Evolutionary conservation across 2,888 invertebrate species (phyloP).

Genomic region (Dastarcus helophoroides): DNA sequence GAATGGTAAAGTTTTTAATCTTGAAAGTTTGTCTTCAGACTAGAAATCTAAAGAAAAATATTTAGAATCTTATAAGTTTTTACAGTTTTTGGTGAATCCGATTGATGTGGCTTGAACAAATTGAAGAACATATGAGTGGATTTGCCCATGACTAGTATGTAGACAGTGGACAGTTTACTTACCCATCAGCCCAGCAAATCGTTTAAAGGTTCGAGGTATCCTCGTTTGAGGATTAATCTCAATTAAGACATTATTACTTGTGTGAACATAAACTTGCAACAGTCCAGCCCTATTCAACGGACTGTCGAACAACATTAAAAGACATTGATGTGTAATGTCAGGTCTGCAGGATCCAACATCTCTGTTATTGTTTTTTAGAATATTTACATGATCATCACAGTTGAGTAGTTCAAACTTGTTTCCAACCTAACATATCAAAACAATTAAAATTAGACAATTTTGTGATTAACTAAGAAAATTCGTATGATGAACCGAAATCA

Average conservation of each 20-base stretch:
- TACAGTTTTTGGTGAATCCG: too few species aligned
- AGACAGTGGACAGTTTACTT: conserved; percentile 19
- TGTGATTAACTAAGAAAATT: neutral
- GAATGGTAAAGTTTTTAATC: too few species aligned
- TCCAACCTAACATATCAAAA: conserved; percentile 53
- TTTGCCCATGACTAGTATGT: too few species aligned
- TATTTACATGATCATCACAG: conserved; percentile 82
- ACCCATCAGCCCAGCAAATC: conserved; percentile 96
- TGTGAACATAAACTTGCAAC: conserved; percentile 89
- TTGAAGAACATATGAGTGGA: too few species aligned
- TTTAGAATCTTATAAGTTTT: too few species aligned
- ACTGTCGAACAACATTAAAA: conserved; percentile 95
- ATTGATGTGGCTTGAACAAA: too few species aligned
- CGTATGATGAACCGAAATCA: neutral
- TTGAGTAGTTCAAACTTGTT: conserved; percentile 83
- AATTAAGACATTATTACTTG: conserved; percentile 84
- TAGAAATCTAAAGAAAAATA: too few species aligned
- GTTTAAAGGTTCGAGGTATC: conserved; percentile 91
- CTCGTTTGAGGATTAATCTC: conserved; percentile 95
- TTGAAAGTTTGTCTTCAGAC: too few species aligned
- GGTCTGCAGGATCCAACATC: conserved; percentile 86
- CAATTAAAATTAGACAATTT: conserved; percentile 2
- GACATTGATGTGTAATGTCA: conserved; percentile 94
- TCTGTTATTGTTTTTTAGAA: conserved; percentile 75
- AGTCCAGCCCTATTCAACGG: conserved; percentile 92